Base-by-base conservation (phyloP, 2,888 invertebrate genomes). In the Marasmarcha lunaedactyla region DNA sequence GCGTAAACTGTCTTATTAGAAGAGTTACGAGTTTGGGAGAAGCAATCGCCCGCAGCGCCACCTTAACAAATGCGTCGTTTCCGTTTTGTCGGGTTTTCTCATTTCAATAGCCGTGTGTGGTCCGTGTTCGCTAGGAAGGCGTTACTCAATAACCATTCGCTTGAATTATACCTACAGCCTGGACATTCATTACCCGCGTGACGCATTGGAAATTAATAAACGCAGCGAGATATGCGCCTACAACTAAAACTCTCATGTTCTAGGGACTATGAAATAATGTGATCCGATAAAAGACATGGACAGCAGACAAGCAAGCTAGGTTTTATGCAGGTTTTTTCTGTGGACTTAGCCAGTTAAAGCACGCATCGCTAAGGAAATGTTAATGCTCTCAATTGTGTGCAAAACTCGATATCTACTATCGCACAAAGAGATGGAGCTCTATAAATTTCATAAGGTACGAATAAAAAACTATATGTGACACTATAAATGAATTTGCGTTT, bases 321-420 rank as follows among this genome's bases (percentile, higher is more conserved):
- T 20, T 20, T 20, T 20, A 20, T 7, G 20, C 4, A 43, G 39
- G 55, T 30, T 57, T 55, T 50, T 48, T 56, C 58, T 60, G 56
- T 54, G 59, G 59, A 54, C 55, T 60, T 53, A 54, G 49, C 55
- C 59, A 59, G 60, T 63, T 58, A 59, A 60, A 63, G 57, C 58
- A 55, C 51, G 59, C 61, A 57, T 55, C 65, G 70, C 72, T 70
- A 76, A 72, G 64, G 68, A 67, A 73, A 77, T 76, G 72, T 70
- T 71, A 76, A 79, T 74, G 57, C 51, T 57, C 58, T 63, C 72
- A 61, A 76, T 73, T 73, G 73, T 76, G 74, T 77, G 73, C 68
- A 71, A 78, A 76, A 69, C 70, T 59, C 56, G 62, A 65, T 63
- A 63, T 57, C 59, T 57, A 51, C 62, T 58, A 53, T 51, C 55